phyloP scores from a whole-genome alignment of 2,888 invertebrate genomes.

The Drosophila anomelani region DNA sequence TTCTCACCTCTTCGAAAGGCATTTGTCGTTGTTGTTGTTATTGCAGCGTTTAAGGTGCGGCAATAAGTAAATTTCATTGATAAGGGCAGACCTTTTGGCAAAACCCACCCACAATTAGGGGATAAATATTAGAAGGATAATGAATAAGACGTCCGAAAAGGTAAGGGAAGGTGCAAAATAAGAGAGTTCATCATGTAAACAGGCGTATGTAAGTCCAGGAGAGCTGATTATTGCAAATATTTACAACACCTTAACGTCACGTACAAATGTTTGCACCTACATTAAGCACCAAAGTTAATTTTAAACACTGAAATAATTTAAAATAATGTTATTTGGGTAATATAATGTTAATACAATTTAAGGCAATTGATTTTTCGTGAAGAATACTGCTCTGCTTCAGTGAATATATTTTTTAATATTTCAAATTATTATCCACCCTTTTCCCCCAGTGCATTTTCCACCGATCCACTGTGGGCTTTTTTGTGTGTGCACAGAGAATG shows the following conservation, averaged over 20 bases:
- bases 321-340: neutral
- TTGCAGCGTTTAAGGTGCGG: conserved; percentile 56
- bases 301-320: neutral
- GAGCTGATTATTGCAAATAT: conserved; percentile 59
- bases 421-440: neutral
- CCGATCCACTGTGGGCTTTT: conserved; percentile 14
- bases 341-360: neutral
- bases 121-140: conserved; percentile 11
- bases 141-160: conserved; percentile 10
- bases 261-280: conserved; percentile 26
- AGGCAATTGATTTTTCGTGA: neutral
- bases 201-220: conserved; percentile 6
- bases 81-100: conserved; percentile 60
- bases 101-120: conserved; percentile 27
- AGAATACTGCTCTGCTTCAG: neutral
- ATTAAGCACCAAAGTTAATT: conserved; percentile 14
- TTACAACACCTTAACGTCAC: conserved; percentile 63
- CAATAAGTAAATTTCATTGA: conserved; percentile 58
- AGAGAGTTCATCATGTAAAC: conserved; percentile 2
- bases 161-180: neutral
- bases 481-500: conserved; percentile 20
- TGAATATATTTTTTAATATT: neutral
- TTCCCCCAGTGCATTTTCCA: conserved; percentile 7
- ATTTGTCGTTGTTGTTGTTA: conserved; percentile 10
- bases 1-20: conserved; percentile 30